Conservation (phyloP, 2,797 vertebrate genomes). For the Falco columbarius region DNA sequence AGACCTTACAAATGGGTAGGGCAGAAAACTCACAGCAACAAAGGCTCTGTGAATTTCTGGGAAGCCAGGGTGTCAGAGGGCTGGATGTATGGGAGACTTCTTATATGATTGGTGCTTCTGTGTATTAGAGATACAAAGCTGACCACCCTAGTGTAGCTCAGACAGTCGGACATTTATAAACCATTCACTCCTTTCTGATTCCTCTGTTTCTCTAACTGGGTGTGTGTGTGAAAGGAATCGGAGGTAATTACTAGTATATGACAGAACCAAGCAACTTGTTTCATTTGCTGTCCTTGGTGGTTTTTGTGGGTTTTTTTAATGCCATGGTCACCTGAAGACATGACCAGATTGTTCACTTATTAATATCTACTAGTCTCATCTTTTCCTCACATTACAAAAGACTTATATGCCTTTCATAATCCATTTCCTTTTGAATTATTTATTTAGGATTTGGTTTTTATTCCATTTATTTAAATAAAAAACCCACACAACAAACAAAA, state of each 20-base stretch:
- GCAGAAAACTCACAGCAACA: background rate
- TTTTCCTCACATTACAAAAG: background rate
- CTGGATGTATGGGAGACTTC: background rate
- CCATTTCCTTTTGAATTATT: background rate
- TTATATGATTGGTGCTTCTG: background rate
- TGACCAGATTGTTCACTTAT: background rate
- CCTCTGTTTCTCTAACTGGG: background rate
- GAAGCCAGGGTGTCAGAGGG: background rate
- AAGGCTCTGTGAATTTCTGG: background rate
- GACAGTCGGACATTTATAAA: background rate
- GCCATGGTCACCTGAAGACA: background rate
- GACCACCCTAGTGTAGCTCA: background rate
- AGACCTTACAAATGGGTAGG: background rate
- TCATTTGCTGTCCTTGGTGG: background rate
- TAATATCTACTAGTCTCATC: background rate
- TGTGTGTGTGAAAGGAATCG: background rate
- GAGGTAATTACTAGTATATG: background rate
- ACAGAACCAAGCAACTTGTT: background rate
- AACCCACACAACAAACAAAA: background rate
- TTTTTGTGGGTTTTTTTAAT: background rate
- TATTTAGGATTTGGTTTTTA: background rate
- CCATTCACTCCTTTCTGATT: background rate
- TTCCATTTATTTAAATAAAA: background rate
- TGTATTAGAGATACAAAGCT: background rate
- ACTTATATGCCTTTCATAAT: background rate